Percentiles rank a stretch among this genome's conserved stretches.
Conservation (phyloP, 2,888 invertebrate genomes). For the Drosophila macrospina region DNA sequence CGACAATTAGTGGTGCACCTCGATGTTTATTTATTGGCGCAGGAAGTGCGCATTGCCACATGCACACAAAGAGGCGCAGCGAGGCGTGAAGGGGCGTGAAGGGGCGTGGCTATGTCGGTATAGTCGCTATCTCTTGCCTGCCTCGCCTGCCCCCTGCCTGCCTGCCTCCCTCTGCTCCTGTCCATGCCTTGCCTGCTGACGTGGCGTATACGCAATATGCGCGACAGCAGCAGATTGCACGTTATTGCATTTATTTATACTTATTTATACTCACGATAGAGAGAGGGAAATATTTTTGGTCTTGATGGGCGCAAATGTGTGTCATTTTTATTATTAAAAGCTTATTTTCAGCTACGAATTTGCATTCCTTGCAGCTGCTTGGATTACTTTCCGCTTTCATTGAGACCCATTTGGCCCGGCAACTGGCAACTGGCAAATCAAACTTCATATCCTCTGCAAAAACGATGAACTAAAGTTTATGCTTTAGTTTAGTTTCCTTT, state of each 20-base stretch:
- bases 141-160: background rate
- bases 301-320: conserved; percentile 61
- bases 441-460: background rate
- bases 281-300: conserved; percentile 37
- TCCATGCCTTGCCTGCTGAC: conserved; percentile 44
- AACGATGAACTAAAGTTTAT: background rate
- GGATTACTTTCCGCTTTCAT: conserved; percentile 34
- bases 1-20: conserved; percentile 69
- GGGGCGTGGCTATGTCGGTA: conserved; percentile 19
- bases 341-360: conserved; percentile 39
- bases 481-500: background rate
- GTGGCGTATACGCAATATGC: conserved; percentile 71
- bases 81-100: background rate
- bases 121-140: conserved; percentile 7
- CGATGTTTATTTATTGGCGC: conserved; percentile 70
- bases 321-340: conserved; percentile 80
- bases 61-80: conserved; percentile 4
- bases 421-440: conserved; percentile 6
- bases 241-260: conserved; percentile 59
- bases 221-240: conserved; percentile 34
- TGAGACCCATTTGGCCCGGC: conserved; percentile 8
- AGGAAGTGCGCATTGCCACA: conserved; percentile 64
- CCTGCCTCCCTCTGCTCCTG: background rate
- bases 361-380: conserved; percentile 15
- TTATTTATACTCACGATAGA: background rate